Conservation (phyloP, 2,113 vertebrate species). For the Eretmodus cyanostictus region DNA sequence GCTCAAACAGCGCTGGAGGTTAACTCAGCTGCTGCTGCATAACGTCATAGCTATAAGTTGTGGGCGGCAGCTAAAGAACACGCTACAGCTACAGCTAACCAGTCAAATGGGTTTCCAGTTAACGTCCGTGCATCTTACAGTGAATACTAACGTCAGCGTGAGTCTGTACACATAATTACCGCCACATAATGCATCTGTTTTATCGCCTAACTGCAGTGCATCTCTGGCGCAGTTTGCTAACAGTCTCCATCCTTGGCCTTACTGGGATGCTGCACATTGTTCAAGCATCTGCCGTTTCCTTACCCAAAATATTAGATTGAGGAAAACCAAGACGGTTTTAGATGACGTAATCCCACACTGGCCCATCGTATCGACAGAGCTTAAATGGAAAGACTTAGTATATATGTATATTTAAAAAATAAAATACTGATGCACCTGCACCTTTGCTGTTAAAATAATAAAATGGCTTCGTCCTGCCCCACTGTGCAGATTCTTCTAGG, state of each 20-base stretch:
- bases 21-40: slow-evolving; percentile 8
- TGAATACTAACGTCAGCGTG: not conserved
- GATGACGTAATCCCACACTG: slow-evolving; percentile 96
- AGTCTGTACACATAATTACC: not conserved
- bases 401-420: not conserved
- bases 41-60: slow-evolving; percentile 21
- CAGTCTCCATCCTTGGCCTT: not conserved
- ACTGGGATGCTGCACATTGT: slow-evolving; percentile 25
- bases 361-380: slow-evolving; percentile 52
- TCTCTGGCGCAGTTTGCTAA: slow-evolving; percentile 55
- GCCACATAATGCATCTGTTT: not conserved
- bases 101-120: not conserved
- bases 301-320: slow-evolving; percentile 98
- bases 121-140: not conserved
- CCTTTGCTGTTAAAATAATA: slow-evolving; percentile 48
- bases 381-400: not conserved
- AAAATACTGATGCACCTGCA: slow-evolving; percentile 50
- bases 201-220: not conserved
- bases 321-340: slow-evolving; percentile 94
- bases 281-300: slow-evolving; percentile 42
- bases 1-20: not conserved
- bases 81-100: not conserved
- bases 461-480: slow-evolving; percentile 62
- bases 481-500: not conserved
- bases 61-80: not conserved